Evolutionary conservation across 92 coral and sea anemone species (phyloP), one percentile per base, ranked within the genome.

Genomic region (Siderastrea radians): DNA sequence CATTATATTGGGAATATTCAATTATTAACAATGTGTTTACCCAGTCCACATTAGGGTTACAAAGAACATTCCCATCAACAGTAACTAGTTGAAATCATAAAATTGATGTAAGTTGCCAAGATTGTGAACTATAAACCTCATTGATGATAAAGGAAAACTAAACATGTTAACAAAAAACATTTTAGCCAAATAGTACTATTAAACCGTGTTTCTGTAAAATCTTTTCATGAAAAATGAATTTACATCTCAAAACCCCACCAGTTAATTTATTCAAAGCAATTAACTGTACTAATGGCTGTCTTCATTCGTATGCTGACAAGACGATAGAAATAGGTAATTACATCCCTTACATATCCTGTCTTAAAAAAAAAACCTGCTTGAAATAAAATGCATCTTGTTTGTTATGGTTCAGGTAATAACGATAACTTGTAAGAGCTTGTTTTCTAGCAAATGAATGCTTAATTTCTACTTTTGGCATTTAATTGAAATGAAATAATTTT

Each of bases 231-330:
- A 50, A 10, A 26, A 26, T 1, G 9, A 47, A 78, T 60, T 60
- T 66, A 43, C 49, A 80, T 50, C 51, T 51, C 72, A 65, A 66
- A 79, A 51, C 66, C 81, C 52, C 63, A 65, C 84, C 49, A 67
- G 63, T 38, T 43, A 65, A 67, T 65, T 52, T 67, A 80, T 49
- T 65, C 63, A 26, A 49, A 80, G 65, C 61, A 51, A 79, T 64
- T 49, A 79, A 65, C 74, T 65, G 50, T 50, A 0, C 84, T 80
- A 13, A 80, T 80, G 51, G 74, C 47, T 50, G 52, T 51, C 51
- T 10, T 19, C 14, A 8, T n/a, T 78, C 19, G 44, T 76, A 48
- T 44, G 26, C 72, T 43, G 48, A 67, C 72, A 62, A 4, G 47
- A 49, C 67, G 65, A 80, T 26, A 44, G 61, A 66, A 51, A 26